Percentiles rank a stretch among this genome's conserved stretches.
These are phyloP conservation scores for Oryzias javanicus DNA, from an alignment of 2,113 vertebrate genomes.

Conservation along the genomic window DNA sequence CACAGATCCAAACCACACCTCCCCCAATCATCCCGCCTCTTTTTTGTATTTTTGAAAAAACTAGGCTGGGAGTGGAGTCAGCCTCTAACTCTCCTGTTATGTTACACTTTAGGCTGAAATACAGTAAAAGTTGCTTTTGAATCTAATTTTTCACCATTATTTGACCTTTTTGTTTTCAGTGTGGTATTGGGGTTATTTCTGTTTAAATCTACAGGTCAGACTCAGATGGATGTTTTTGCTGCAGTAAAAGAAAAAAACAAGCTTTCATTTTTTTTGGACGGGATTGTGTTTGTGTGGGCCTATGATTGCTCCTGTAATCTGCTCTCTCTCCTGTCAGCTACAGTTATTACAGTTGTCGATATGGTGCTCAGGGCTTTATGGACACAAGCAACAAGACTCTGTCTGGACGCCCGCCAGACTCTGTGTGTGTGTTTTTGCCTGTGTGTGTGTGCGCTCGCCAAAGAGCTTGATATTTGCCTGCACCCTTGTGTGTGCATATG, in stretches of 20 bases:
- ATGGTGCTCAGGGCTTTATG: constrained; percentile 66
- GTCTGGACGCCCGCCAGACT: constrained; percentile 57
- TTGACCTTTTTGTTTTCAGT: too few species aligned
- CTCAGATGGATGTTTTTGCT: not conserved
- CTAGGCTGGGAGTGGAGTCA: too few species aligned
- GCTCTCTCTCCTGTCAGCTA: constrained; percentile 64
- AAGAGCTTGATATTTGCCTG: constrained; percentile 38
- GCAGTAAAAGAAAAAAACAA: not conserved
- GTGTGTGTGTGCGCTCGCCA: constrained; percentile 4
- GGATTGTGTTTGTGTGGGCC: constrained; percentile 12
- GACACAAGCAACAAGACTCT: constrained; percentile 58
- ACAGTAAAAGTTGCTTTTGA: too few species aligned
- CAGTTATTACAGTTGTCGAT: constrained; percentile 74
- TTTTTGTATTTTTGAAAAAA: too few species aligned
- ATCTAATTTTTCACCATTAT: too few species aligned
- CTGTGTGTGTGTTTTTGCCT: constrained; percentile 31
- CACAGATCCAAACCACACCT: too few species aligned
- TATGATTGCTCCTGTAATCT: constrained; percentile 65
- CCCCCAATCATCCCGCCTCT: too few species aligned
- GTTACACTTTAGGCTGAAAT: too few species aligned
- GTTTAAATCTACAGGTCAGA: too few species aligned
- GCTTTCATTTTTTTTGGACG: constrained; percentile 1
- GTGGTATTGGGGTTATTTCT: too few species aligned
- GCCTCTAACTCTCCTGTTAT: too few species aligned
- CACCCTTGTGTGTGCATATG: constrained; percentile 27